Percentiles rank a stretch among this genome's conserved stretches.
Conservation (phyloP, 1,140 invertebrate genomes). For the Armadillidium nasatum region DNA sequence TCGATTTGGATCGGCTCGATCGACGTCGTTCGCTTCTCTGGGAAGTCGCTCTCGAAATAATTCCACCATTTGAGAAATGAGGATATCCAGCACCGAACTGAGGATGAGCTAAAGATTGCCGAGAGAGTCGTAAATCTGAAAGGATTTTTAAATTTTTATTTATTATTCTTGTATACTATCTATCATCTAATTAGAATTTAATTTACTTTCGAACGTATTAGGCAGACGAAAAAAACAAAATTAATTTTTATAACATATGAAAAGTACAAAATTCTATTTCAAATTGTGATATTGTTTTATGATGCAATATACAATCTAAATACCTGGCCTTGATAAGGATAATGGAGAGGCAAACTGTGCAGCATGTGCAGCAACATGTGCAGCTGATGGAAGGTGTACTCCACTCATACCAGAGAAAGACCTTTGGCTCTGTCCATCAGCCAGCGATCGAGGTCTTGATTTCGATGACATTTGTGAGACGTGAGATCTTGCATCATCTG, state of each 20-base stretch:
- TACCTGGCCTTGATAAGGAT: slow-evolving; percentile 71
- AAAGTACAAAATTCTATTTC: slow-evolving; percentile 3
- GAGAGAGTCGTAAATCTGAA: slow-evolving; percentile 46
- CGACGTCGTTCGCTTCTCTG: slow-evolving; percentile 37
- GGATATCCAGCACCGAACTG: slow-evolving; percentile 28
- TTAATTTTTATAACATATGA: not conserved
- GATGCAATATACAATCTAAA: not conserved
- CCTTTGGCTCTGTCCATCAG: slow-evolving; percentile 78
- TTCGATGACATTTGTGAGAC: slow-evolving; percentile 51
- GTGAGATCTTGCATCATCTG: slow-evolving; percentile 57
- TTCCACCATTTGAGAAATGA: not conserved
- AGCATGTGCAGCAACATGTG: too few species aligned
- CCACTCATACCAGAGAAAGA: slow-evolving; percentile 75
- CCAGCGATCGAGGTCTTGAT: slow-evolving; percentile 52
- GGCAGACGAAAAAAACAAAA: too few species aligned
- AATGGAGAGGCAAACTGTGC: slow-evolving; percentile 63
- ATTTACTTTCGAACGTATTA: too few species aligned
- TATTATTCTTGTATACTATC: too few species aligned
- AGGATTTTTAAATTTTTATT: too few species aligned
- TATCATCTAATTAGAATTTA: too few species aligned
- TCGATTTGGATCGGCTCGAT: slow-evolving; percentile 36
- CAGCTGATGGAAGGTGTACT: slow-evolving; percentile 56
- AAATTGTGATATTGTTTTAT: not conserved
- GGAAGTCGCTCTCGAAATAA: slow-evolving; percentile 32
- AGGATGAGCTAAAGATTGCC: slow-evolving; percentile 45